Evolutionary conservation across 2,797 vertebrate genomes (phyloP).

Genomic region (Lemur catta): DNA sequence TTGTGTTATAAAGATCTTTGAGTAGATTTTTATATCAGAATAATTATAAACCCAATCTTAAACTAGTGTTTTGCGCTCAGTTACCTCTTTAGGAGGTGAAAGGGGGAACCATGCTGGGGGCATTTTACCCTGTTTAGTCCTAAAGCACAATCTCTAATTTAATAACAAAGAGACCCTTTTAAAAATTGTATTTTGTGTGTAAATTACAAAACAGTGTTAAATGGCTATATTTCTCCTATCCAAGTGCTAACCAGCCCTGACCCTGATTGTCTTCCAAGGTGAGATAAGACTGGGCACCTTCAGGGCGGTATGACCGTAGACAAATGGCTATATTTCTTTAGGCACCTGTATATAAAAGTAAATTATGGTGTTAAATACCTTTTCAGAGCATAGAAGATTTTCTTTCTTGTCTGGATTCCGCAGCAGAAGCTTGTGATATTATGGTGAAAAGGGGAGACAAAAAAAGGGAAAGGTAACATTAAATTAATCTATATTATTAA

Average conservation of each 20-base stretch:
- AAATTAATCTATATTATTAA: background rate
- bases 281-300: too few relatives aligned
- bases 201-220: slow-evolving; percentile 9
- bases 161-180: background rate
- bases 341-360: background rate
- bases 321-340: background rate
- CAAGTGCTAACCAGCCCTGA: too few relatives aligned
- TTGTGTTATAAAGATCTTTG: background rate
- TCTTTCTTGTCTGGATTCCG: slow-evolving; percentile 89
- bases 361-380: slow-evolving; percentile 45
- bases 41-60: background rate
- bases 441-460: slow-evolving; percentile 96
- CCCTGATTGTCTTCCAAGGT: too few relatives aligned
- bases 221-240: background rate
- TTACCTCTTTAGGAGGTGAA: background rate
- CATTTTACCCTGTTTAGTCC: background rate
- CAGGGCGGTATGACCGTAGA: too few relatives aligned
- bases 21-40: background rate
- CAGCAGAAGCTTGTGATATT: slow-evolving; percentile 92
- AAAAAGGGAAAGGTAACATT: slow-evolving; percentile 93
- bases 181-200: background rate
- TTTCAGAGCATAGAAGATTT: slow-evolving; percentile 93
- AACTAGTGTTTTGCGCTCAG: background rate
- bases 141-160: slow-evolving; percentile 28
- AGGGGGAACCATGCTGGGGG: background rate